Conservation (phyloP, 2,888 invertebrate genomes). For the Stenichneumon culpator region DNA sequence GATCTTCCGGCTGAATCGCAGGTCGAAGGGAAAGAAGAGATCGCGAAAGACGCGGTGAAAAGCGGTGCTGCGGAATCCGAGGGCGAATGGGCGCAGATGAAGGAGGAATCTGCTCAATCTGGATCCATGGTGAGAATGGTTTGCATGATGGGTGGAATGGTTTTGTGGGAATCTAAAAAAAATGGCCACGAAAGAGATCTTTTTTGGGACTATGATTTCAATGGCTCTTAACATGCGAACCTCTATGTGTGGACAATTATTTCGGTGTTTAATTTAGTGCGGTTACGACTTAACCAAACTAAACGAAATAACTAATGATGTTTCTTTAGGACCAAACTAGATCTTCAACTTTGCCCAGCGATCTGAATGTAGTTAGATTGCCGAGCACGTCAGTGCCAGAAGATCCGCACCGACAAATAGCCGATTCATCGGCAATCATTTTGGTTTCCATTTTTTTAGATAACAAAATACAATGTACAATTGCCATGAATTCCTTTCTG, state of each 20-base stretch:
- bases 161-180: background rate
- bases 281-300: too few relatives aligned
- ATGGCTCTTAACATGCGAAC: too few relatives aligned
- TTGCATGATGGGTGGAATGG: background rate
- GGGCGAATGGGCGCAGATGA: background rate
- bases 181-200: background rate
- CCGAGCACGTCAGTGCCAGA: too few relatives aligned
- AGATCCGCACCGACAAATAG: too few relatives aligned
- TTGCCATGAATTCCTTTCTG: background rate
- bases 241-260: too few relatives aligned
- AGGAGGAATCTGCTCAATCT: conserved; percentile 13
- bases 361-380: too few relatives aligned
- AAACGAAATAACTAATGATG: too few relatives aligned
- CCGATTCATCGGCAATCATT: too few relatives aligned
- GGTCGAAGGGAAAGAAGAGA: background rate
- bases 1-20: background rate
- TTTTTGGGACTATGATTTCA: too few relatives aligned
- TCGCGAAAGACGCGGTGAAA: conserved; percentile 8
- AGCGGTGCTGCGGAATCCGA: conserved; percentile 8
- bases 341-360: too few relatives aligned
- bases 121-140: conserved; percentile 23
- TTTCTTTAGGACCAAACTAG: too few relatives aligned
- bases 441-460: background rate
- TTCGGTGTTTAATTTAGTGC: too few relatives aligned
- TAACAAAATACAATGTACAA: background rate